These are phyloP conservation scores for Clitarchus hookeri DNA, from an alignment of 2,888 invertebrate species.

Conservation along the genomic window DNA sequence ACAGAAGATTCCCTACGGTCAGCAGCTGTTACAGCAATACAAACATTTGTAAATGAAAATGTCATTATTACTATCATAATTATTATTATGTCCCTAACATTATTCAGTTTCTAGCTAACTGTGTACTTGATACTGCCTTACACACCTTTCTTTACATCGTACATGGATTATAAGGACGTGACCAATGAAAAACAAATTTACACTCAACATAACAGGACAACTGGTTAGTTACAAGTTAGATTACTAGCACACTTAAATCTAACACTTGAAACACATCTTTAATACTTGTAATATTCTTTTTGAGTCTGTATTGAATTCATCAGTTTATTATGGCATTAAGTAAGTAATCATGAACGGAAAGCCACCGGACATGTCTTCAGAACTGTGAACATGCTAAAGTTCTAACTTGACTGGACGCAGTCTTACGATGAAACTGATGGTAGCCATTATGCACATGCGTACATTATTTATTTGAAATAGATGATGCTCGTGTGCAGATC, in stretches of 20 bases:
- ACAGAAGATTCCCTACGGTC: slow-evolving; percentile 26
- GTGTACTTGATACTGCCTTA: not conserved
- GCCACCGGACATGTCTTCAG: not conserved
- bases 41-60: slow-evolving; percentile 17
- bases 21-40: not conserved
- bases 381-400: not conserved
- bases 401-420: not conserved
- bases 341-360: not conserved
- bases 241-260: slow-evolving; percentile 7
- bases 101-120: slow-evolving; percentile 14
- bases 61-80: not conserved
- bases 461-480: not conserved
- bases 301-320: not conserved
- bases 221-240: not conserved
- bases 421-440: not conserved
- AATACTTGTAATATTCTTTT: not conserved
- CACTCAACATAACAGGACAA: not conserved
- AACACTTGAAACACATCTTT: slow-evolving; percentile 5
- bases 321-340: not conserved
- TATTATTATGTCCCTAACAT: not conserved
- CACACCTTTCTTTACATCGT: not conserved
- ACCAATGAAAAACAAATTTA: not conserved
- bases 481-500: not conserved
- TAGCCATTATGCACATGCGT: not conserved
- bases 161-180: not conserved